Conservation (phyloP, 2,888 invertebrate genomes). For the Aphidius colemani region DNA sequence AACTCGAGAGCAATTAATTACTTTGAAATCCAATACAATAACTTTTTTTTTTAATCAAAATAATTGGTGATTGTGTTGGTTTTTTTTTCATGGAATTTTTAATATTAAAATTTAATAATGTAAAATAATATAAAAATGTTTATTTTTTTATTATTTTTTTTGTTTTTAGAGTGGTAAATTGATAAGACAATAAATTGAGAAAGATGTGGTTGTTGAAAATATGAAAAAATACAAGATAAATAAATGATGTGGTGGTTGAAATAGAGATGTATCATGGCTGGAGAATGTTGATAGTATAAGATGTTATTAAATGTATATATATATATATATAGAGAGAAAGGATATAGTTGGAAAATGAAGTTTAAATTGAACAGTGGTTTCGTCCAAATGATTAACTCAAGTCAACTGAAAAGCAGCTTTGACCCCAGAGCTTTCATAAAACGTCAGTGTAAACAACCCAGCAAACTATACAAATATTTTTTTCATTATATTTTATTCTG, state of each 20-base stretch:
- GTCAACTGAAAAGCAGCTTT: background rate
- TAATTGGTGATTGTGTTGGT: no score
- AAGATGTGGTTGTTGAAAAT: constrained; percentile 13
- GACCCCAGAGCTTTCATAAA: constrained; percentile 13
- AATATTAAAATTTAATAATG: no score
- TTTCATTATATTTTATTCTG: no score
- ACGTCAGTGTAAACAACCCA: constrained; percentile 14
- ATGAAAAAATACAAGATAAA: constrained; percentile 9
- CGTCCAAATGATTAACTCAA: background rate
- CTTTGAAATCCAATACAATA: background rate
- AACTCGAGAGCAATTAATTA: no score
- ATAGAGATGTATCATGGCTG: constrained; percentile 22
- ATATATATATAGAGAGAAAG: no score
- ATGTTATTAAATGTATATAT: constrained; percentile 4
- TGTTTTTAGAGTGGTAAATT: no score
- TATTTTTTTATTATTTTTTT: no score
- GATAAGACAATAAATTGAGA: background rate
- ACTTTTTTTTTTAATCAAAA: no score
- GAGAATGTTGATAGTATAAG: constrained; percentile 23
- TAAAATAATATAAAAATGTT: no score
- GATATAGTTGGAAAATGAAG: constrained; percentile 12
- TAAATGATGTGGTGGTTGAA: constrained; percentile 22
- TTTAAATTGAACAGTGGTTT: constrained; percentile 21
- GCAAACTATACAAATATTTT: no score
- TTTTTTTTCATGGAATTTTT: no score